A percentile compares a stretch with the other conserved stretches of the same genome.
phyloP scores from a whole-genome alignment of 2,797 vertebrate genomes.

The Danio tinwini region DNA sequence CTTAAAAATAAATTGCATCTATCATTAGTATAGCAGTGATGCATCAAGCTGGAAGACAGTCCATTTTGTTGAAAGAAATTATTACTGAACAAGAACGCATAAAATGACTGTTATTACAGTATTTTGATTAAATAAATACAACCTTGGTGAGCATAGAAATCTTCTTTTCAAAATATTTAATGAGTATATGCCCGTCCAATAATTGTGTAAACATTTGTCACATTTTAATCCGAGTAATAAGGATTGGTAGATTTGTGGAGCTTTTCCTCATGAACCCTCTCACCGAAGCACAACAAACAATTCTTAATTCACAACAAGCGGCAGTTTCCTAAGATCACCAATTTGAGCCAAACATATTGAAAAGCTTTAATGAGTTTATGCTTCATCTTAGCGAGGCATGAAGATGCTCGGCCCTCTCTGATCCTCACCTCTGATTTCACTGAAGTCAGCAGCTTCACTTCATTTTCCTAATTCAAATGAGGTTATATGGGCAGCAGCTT shows the following conservation, averaged over 20 bases:
- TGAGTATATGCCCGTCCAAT: background rate
- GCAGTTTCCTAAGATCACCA: background rate
- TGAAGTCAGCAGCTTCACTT: conserved; percentile 44
- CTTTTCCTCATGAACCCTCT: background rate
- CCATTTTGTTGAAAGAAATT: background rate
- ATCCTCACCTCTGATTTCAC: conserved; percentile 30
- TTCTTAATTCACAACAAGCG: background rate
- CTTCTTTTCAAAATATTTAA: background rate
- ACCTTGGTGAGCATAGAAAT: no score
- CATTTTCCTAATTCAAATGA: conserved; percentile 65
- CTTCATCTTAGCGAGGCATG: background rate
- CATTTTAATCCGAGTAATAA: no score
- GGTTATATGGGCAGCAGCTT: conserved; percentile 61
- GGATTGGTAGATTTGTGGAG: no score
- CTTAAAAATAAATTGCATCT: no score
- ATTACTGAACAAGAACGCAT: background rate
- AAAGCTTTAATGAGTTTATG: background rate
- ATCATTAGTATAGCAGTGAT: no score
- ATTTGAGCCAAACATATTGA: background rate
- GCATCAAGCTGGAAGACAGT: no score
- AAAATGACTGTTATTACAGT: background rate
- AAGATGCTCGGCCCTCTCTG: background rate
- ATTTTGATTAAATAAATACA: background rate
- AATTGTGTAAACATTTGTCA: no score
- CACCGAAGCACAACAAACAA: background rate